Evolutionary conservation across 2,797 vertebrate genomes (phyloP).

Genomic region (Chaenodraco wilsoni): DNA sequence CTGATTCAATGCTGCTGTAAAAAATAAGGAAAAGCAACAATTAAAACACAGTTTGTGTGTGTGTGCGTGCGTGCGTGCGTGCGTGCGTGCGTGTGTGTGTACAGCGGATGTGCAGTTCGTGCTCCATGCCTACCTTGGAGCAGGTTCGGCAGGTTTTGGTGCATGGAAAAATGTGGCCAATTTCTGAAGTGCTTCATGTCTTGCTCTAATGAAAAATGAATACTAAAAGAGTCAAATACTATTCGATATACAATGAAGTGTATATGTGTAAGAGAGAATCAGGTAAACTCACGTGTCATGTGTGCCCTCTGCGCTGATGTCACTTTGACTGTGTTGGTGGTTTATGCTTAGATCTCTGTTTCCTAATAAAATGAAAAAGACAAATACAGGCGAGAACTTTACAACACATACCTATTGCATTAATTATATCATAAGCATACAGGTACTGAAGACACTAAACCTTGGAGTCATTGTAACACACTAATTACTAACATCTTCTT

Average conservation of each 20-base stretch:
- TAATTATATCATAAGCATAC: background rate
- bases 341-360: constrained; percentile 53
- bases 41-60: constrained; percentile 6
- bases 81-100: background rate
- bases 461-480: background rate
- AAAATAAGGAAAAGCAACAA: constrained; percentile 5
- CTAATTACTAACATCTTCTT: constrained; percentile 1
- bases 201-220: constrained; percentile 60
- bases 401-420: background rate
- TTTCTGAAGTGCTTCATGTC: constrained; percentile 83
- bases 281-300: constrained; percentile 66
- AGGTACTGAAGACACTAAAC: background rate
- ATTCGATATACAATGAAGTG: background rate
- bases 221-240: background rate
- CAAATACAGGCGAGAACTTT: background rate
- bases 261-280: background rate
- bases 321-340: constrained; percentile 74
- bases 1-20: constrained; percentile 43
- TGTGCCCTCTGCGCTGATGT: constrained; percentile 46
- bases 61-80: constrained; percentile 4
- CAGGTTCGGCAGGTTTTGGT: constrained; percentile 54
- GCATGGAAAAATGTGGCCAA: constrained; percentile 81
- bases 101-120: background rate
- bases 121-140: constrained; percentile 59
- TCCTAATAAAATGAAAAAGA: constrained; percentile 41